Evolutionary conservation across 2,888 invertebrate species (phyloP).

Genomic region (Synanthedon andrenaeformis): DNA sequence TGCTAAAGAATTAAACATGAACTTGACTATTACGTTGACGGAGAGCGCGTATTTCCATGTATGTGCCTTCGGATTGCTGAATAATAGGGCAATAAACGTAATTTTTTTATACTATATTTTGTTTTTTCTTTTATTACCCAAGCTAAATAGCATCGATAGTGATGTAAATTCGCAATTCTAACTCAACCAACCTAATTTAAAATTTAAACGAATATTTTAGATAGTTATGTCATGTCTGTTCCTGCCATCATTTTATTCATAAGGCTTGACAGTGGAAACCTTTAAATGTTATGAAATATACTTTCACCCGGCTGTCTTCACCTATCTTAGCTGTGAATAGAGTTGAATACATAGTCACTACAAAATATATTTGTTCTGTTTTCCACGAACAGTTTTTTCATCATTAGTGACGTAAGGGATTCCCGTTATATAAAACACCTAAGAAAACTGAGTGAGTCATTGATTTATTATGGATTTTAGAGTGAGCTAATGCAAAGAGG

Average conservation of each 20-base stretch:
- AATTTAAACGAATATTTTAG: no score
- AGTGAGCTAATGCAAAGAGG: background rate
- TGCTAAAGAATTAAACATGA: constrained; percentile 23
- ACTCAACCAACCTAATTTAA: no score
- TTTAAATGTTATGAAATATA: constrained; percentile 7
- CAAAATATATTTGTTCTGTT: no score
- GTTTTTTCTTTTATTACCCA: background rate
- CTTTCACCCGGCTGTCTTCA: constrained; percentile 32
- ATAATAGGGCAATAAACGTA: constrained; percentile 61
- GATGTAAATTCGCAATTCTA: no score
- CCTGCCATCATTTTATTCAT: background rate
- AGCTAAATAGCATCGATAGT: constrained; percentile 11
- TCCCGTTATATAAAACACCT: constrained; percentile 14
- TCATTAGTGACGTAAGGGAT: constrained; percentile 13
- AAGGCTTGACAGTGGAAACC: background rate
- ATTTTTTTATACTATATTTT: constrained; percentile 38
- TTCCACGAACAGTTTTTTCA: background rate
- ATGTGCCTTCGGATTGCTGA: constrained; percentile 68
- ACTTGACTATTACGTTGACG: constrained; percentile 59
- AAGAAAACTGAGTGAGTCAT: constrained; percentile 10
- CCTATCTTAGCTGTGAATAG: no score
- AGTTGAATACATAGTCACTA: no score
- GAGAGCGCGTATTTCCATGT: constrained; percentile 57
- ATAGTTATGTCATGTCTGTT: no score
- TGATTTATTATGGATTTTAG: constrained; percentile 8